phyloP scores from a whole-genome alignment of 1,140 invertebrate species.

The Aphaenogaster floridana region DNA sequence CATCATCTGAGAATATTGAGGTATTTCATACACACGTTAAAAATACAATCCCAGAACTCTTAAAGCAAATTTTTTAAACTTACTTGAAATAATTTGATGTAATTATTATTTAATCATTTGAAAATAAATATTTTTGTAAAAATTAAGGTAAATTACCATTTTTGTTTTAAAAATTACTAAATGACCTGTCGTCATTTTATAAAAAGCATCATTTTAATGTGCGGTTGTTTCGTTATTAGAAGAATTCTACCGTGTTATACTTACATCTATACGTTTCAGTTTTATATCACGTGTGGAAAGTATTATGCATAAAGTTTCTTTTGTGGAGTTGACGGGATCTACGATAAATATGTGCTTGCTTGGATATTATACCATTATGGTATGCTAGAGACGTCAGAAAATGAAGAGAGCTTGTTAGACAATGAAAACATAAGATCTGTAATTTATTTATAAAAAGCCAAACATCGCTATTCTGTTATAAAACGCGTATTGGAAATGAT shows the following conservation, averaged over 20 bases:
- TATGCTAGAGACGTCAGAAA: constrained; percentile 39
- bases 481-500: neutral
- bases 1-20: constrained; percentile 75
- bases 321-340: constrained; percentile 74
- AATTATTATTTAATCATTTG: neutral
- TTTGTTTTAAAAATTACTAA: neutral
- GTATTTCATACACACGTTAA: constrained; percentile 45
- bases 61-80: too few species aligned
- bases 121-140: neutral
- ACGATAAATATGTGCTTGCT: constrained; percentile 77
- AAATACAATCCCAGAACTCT: neutral
- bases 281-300: constrained; percentile 73
- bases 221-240: neutral
- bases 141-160: neutral
- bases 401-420: neutral
- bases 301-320: constrained; percentile 71
- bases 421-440: neutral
- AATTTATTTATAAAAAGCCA: neutral
- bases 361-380: constrained; percentile 78
- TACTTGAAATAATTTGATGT: neutral
- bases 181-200: neutral
- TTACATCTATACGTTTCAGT: constrained; percentile 52
- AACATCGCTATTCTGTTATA: too few species aligned
- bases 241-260: neutral
- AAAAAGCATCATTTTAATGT: neutral